Evolutionary conservation across 2,113 vertebrate species (phyloP), one percentile per base, ranked within the genome.

Genomic region (Phrynosoma blainvillii): DNA sequence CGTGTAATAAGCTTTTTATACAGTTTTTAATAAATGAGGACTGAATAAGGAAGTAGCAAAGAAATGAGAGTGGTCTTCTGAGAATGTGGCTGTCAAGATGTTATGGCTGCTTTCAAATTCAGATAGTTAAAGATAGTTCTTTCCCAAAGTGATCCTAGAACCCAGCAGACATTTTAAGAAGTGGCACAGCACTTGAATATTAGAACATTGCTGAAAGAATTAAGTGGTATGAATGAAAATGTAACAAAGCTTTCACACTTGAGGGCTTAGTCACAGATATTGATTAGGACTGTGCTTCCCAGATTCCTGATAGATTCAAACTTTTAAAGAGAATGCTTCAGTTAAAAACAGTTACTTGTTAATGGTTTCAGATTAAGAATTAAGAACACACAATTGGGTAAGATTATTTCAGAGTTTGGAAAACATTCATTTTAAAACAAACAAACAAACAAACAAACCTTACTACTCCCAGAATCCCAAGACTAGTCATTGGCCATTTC

Each of bases 1-100:
- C 84, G 89, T 93, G 90, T 93, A 90, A 90, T 90, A 89, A 94
- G 89, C 82, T 87, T 95, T 95, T 96, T 92, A 92, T 88, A 79
- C 66, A 36, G 14, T 79, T 74, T 70, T 94, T 93, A 95, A 95
- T 93, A 92, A 93, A 96, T 90, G 91, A 94, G 86, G 73, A 87
- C 88, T 89, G 86, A 92, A 88, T 87, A 88, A 89, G 21, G 90
- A 89, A 91, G 82, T 68, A 88, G 86, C 84, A 95, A 89, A 95
- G 87, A 90, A 93, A 93, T 90, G 90, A 89, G 95, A 93, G 93
- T 47, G 66, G 76, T 90, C 87, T 91, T 89, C 85, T 79, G 89
- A 87, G 93, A 93, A 62, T 75, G 84, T 89, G 32, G 91, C 90
- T 95, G 91, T 94, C 92, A 93, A 89, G 92, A 92, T 93, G 77